Evolutionary conservation across 2,797 vertebrate genomes (phyloP).

Genomic region (Enteromius afrohamiltoni): DNA sequence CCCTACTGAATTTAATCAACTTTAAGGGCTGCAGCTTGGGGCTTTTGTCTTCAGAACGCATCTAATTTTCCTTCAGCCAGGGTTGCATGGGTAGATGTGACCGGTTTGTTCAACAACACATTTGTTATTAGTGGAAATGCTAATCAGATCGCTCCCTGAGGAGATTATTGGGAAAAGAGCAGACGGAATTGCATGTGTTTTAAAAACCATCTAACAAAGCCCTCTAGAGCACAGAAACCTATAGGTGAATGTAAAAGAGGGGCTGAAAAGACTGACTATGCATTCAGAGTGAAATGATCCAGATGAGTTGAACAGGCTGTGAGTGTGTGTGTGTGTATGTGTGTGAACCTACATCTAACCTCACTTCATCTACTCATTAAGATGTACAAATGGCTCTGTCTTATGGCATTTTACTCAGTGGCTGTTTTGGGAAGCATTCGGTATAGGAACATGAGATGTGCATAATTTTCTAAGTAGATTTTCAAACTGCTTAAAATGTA

Average conservation of each 20-base stretch:
- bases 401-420: slow-evolving; percentile 7
- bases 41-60: slow-evolving; percentile 19
- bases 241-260: slow-evolving; percentile 39
- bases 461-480: slow-evolving; percentile 20
- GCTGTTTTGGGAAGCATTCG: slow-evolving; percentile 22
- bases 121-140: slow-evolving; percentile 48
- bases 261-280: background rate
- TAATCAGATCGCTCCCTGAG: slow-evolving; percentile 50
- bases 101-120: slow-evolving; percentile 43
- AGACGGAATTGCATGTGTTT: slow-evolving; percentile 40
- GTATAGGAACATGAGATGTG: background rate
- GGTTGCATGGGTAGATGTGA: slow-evolving; percentile 35
- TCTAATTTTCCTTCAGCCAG: slow-evolving; percentile 42
- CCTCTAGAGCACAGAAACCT: slow-evolving; percentile 7
- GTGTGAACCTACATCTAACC: background rate
- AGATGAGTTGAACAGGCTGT: background rate
- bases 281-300: slow-evolving; percentile 4
- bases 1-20: slow-evolving; percentile 47
- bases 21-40: slow-evolving; percentile 30
- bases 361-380: slow-evolving; percentile 13
- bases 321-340: background rate
- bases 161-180: slow-evolving; percentile 41
- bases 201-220: slow-evolving; percentile 49
- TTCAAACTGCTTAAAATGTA: background rate
- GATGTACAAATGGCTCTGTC: slow-evolving; percentile 4